Percentiles rank a stretch among this genome's conserved stretches.
Evolutionary conservation across 2,888 invertebrate genomes (phyloP).

Genomic region (Stomorhina lunata): DNA sequence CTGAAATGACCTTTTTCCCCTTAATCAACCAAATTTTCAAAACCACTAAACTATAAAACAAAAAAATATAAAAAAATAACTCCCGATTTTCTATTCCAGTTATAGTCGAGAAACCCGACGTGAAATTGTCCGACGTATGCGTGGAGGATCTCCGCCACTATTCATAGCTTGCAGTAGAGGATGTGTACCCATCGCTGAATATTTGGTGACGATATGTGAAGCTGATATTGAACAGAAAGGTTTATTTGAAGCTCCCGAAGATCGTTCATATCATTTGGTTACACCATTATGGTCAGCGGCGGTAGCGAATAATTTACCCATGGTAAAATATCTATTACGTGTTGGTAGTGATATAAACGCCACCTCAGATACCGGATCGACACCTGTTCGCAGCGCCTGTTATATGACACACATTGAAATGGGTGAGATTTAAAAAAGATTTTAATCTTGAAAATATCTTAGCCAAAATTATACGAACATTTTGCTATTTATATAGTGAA

Average conservation of each 20-base stretch:
- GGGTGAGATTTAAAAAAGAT: conserved; percentile 71
- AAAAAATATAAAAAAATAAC: no score
- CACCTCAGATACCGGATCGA: conserved; percentile 92
- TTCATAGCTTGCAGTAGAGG: conserved; percentile 85
- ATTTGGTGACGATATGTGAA: conserved; percentile 89
- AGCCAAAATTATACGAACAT: no score
- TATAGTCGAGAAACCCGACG: conserved; percentile 83
- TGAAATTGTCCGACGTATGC: conserved; percentile 85
- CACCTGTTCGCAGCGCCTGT: conserved; percentile 94
- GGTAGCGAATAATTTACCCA: conserved; percentile 89
- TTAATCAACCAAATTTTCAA: no score
- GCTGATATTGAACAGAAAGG: conserved; percentile 94
- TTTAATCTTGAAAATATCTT: background rate
- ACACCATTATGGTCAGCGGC: conserved; percentile 96
- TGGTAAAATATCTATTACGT: conserved; percentile 88
- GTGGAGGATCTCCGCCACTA: conserved; percentile 90
- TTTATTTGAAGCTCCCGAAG: conserved; percentile 90
- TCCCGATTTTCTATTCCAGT: conserved; percentile 73
- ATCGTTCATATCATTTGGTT: conserved; percentile 87
- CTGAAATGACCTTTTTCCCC: no score
- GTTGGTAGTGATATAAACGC: conserved; percentile 92
- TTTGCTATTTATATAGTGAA: conserved; percentile 83
- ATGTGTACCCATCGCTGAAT: conserved; percentile 91
- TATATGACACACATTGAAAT: conserved; percentile 94
- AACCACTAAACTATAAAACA: no score